A percentile compares a stretch with the other conserved stretches of the same genome.
phyloP scores from a whole-genome alignment of 2,888 invertebrate species.

The Himalopsyche tibetana region DNA sequence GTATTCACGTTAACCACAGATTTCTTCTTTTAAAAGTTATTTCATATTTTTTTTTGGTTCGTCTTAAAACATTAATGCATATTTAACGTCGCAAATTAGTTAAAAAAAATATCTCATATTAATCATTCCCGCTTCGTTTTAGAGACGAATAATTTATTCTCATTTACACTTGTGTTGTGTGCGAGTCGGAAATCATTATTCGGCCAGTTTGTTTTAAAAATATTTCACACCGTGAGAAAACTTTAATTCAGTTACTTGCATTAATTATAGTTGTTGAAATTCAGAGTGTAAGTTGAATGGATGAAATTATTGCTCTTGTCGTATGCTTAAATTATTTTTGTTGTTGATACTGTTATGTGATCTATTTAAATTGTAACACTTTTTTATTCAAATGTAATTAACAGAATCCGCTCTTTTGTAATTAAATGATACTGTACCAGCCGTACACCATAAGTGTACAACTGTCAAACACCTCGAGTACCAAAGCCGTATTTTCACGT shows the following conservation, averaged over 20 bases:
- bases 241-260: neutral
- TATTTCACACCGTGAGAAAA: constrained; percentile 9
- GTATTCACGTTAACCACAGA: no score
- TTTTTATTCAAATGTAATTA: neutral
- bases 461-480: no score
- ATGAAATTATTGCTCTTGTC: neutral
- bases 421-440: no score
- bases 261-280: constrained; percentile 23
- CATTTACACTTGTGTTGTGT: neutral
- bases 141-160: neutral
- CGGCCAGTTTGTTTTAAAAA: neutral
- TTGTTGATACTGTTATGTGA: constrained; percentile 30
- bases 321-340: neutral
- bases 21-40: no score
- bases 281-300: neutral
- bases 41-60: no score
- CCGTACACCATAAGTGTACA: no score
- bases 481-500: no score
- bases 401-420: no score
- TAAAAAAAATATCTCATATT: neutral
- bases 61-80: no score
- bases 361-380: constrained; percentile 2
- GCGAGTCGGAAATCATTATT: neutral
- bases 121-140: neutral
- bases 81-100: neutral